A percentile compares a stretch with the other conserved stretches of the same genome.
phyloP scores from a whole-genome alignment of 2,113 vertebrate genomes.

The Indicator indicator region DNA sequence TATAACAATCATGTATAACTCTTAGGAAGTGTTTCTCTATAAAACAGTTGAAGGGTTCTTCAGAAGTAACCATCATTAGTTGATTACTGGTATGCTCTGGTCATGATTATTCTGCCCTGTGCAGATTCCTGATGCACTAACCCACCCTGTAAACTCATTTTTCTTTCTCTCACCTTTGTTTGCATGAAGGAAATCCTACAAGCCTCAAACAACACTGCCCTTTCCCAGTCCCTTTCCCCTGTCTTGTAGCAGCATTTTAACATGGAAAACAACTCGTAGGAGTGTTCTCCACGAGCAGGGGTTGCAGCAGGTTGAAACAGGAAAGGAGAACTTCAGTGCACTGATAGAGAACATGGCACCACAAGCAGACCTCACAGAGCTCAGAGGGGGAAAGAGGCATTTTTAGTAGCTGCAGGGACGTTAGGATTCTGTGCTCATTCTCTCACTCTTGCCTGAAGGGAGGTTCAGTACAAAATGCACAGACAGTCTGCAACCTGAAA shows the following conservation, averaged over 20 bases:
- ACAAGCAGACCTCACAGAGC: rapidly evolving
- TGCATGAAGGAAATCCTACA: rapidly evolving
- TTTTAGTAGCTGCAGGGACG: neutral
- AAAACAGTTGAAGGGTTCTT: neutral
- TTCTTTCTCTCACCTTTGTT: neutral
- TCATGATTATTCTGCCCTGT: neutral
- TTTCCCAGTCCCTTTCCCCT: neutral
- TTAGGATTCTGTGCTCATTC: neutral
- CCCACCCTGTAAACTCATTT: neutral
- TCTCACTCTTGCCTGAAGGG: neutral
- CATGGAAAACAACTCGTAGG: neutral
- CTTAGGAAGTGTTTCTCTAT: neutral
- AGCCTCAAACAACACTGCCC: neutral
- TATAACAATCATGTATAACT: neutral
- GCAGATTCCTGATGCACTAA: neutral
- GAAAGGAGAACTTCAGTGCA: neutral
- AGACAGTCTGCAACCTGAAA: neutral
- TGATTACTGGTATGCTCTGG: neutral
- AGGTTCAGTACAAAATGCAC: neutral
- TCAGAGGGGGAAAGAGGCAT: neutral
- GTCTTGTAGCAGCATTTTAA: neutral
- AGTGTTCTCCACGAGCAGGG: neutral
- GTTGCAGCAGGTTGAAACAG: neutral
- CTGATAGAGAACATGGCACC: neutral
- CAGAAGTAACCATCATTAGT: neutral